These are phyloP conservation scores for Eulemur rufifrons DNA, from an alignment of 2,113 vertebrate genomes.

Conservation along the genomic window DNA sequence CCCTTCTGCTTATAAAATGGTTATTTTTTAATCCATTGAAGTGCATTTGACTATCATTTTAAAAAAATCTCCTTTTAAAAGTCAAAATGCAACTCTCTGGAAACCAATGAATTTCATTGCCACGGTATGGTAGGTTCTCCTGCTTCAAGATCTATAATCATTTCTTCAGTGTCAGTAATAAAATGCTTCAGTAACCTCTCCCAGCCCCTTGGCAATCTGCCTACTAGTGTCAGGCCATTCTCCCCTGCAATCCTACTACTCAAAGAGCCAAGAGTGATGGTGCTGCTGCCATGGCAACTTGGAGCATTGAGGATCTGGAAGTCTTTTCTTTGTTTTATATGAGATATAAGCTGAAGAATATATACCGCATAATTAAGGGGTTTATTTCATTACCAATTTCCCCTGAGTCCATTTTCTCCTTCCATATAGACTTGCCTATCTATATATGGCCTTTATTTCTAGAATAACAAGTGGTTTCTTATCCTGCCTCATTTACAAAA, in stretches of 20 bases:
- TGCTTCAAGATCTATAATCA: constrained; percentile 70
- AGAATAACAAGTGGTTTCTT: neutral
- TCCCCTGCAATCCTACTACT: constrained; percentile 49
- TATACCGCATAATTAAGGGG: neutral
- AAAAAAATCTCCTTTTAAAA: constrained; percentile 70
- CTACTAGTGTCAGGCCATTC: constrained; percentile 45
- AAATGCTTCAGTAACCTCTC: constrained; percentile 73
- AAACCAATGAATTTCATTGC: constrained; percentile 78
- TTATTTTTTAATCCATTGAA: constrained; percentile 74
- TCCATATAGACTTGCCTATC: neutral
- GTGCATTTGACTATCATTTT: constrained; percentile 75
- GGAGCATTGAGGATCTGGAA: neutral
- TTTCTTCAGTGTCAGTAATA: constrained; percentile 75
- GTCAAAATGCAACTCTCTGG: constrained; percentile 71
- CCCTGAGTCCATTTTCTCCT: neutral
- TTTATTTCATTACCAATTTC: neutral
- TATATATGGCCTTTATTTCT: neutral
- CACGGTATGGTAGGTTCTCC: constrained; percentile 68
- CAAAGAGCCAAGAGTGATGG: constrained; percentile 48
- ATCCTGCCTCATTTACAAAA: neutral
- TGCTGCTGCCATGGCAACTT: constrained; percentile 9
- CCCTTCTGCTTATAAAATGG: constrained; percentile 69
- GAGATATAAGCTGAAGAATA: constrained; percentile 10
- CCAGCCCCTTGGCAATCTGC: constrained; percentile 68
- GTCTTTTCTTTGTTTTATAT: constrained; percentile 34